Evolutionary conservation across 1,140 invertebrate species (phyloP).

Genomic region (Lordiphosa clarofinis): DNA sequence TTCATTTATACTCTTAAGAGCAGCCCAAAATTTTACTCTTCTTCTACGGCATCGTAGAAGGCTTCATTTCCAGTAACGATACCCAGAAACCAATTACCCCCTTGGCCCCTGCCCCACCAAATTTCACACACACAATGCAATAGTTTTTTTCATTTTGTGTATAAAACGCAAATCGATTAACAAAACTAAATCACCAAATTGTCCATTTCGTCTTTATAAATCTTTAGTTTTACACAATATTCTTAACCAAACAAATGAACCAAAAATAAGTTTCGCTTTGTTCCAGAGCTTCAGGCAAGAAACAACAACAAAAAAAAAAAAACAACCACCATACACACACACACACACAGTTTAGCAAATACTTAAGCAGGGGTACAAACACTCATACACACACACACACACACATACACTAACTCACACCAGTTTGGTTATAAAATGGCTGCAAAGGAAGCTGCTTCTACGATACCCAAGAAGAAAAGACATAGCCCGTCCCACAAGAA

Average conservation of each 20-base stretch:
- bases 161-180: constrained; percentile 67
- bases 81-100: constrained; percentile 18
- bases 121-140: constrained; percentile 73
- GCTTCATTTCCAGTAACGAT: constrained; percentile 64
- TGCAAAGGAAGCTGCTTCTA: constrained; percentile 77
- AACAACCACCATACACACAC: constrained; percentile 58
- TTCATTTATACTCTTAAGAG: not conserved
- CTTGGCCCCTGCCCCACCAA: constrained; percentile 30
- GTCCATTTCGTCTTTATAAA: constrained; percentile 58
- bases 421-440: constrained; percentile 73
- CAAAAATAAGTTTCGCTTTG: constrained; percentile 57
- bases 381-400: constrained; percentile 14
- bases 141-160: constrained; percentile 78
- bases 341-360: constrained; percentile 42
- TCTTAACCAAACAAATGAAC: constrained; percentile 32
- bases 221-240: constrained; percentile 58
- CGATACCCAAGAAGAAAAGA: constrained; percentile 77
- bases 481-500: constrained; percentile 53
- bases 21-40: constrained; percentile 48
- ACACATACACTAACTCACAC: constrained; percentile 45
- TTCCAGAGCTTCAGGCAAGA: constrained; percentile 57
- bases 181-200: constrained; percentile 52
- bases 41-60: constrained; percentile 76
- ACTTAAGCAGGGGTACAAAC: constrained; percentile 49
- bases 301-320: constrained; percentile 16